A percentile compares a stretch with the other conserved stretches of the same genome.
These are phyloP conservation scores for Zaprionus africanus DNA, from an alignment of 1,140 invertebrate genomes.

Conservation along the genomic window DNA sequence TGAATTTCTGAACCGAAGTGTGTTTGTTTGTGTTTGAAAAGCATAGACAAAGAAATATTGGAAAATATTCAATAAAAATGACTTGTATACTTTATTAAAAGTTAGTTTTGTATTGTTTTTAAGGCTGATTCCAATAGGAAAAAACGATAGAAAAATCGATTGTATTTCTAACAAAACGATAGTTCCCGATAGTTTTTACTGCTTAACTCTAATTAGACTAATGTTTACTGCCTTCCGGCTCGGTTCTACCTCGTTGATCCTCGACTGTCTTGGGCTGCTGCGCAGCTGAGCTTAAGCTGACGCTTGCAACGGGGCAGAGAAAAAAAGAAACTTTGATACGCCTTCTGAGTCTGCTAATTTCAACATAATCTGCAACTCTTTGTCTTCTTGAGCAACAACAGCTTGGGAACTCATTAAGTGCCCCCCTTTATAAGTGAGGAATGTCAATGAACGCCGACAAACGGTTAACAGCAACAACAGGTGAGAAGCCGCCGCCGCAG, in stretches of 20 bases:
- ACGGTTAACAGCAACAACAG: not conserved
- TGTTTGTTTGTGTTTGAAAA: too few species aligned
- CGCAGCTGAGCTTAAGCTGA: conserved; percentile 19
- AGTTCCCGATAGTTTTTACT: not conserved
- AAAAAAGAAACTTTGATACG: conserved; percentile 53
- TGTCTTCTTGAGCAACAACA: conserved; percentile 50
- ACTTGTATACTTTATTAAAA: not conserved
- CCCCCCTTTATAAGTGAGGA: conserved; percentile 24
- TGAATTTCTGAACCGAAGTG: not conserved
- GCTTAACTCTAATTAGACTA: not conserved
- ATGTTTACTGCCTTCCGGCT: not conserved
- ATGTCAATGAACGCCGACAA: conserved; percentile 63
- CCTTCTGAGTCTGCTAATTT: conserved; percentile 74
- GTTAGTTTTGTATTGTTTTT: not conserved
- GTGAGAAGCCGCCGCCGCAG: not conserved
- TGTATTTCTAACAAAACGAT: not conserved
- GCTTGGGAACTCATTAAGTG: conserved; percentile 52
- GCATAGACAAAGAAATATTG: not conserved
- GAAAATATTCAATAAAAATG: not conserved
- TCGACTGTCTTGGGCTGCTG: conserved; percentile 21
- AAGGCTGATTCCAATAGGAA: not conserved
- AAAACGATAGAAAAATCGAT: not conserved
- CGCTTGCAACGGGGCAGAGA: conserved; percentile 12
- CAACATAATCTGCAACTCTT: conserved; percentile 53
- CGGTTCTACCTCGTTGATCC: conserved; percentile 42